phyloP scores from a whole-genome alignment of 2,113 vertebrate genomes.

The Neogale vison region DNA sequence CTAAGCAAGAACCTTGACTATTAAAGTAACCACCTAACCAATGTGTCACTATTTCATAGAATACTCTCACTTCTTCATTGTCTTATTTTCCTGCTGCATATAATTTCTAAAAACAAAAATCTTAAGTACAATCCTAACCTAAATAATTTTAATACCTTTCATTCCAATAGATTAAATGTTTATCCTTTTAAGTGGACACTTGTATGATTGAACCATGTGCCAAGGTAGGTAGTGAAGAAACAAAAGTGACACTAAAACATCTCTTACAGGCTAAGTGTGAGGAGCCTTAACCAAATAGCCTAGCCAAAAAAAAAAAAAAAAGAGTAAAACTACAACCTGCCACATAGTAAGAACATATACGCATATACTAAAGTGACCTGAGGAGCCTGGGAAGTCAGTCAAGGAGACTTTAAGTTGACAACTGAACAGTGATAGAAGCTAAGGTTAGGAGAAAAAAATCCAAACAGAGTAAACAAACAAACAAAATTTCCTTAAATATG shows the following conservation, averaged over 20 bases:
- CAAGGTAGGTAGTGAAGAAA: background rate
- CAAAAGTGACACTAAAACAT: background rate
- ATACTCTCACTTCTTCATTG: background rate
- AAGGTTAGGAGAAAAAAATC: background rate
- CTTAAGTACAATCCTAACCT: background rate
- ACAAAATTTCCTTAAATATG: background rate
- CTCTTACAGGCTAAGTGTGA: background rate
- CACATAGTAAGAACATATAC: too few relatives aligned
- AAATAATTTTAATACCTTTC: background rate
- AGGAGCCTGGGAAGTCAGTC: background rate
- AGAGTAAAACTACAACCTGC: background rate
- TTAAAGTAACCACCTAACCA: background rate
- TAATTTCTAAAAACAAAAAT: constrained; percentile 7
- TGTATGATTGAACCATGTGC: background rate
- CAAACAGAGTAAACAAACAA: background rate
- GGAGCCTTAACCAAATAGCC: background rate
- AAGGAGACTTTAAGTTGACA: background rate
- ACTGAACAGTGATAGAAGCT: background rate
- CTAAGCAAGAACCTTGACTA: background rate
- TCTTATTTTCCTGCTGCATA: background rate
- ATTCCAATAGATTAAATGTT: background rate
- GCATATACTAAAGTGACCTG: background rate
- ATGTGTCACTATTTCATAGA: background rate
- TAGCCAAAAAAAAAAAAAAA: background rate
- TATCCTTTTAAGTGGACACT: background rate